A percentile compares a stretch with the other conserved stretches of the same genome.
These are phyloP conservation scores for Parauchenoglanis ngamensis DNA, from an alignment of 2,797 vertebrate genomes.

Conservation along the genomic window DNA sequence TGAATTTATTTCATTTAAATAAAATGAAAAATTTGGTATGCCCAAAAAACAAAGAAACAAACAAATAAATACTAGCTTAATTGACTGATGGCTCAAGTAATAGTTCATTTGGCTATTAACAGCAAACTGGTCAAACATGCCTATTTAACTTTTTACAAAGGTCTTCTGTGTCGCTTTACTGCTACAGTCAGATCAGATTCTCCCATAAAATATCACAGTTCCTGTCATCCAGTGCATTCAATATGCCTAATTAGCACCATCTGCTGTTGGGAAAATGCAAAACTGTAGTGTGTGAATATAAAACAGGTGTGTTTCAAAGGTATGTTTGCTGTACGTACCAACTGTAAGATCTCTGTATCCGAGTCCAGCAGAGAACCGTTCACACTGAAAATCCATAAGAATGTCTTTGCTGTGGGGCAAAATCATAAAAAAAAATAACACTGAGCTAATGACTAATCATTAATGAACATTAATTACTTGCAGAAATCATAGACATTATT, in stretches of 20 bases:
- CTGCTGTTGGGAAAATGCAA: background rate
- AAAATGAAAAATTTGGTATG: background rate
- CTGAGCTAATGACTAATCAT: too few species aligned
- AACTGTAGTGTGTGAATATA: background rate
- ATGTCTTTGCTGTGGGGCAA: slow-evolving; percentile 81
- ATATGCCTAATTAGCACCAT: background rate
- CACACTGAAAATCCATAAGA: slow-evolving; percentile 80
- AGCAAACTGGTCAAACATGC: background rate
- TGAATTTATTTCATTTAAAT: background rate
- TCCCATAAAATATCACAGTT: background rate
- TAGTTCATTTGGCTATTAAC: background rate
- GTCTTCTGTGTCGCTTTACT: background rate
- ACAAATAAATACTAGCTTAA: background rate
- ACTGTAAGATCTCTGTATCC: slow-evolving; percentile 80
- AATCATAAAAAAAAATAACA: background rate
- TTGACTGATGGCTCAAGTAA: background rate
- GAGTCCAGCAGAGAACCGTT: slow-evolving; percentile 69
- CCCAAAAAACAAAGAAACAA: background rate
- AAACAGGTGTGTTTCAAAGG: background rate
- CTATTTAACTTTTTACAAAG: background rate
- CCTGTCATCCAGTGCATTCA: background rate
- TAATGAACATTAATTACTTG: background rate
- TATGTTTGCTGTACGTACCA: slow-evolving; percentile 74
- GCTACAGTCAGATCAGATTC: background rate
- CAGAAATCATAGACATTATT: background rate